Base-by-base conservation (phyloP, 2,797 vertebrate species). In the Myotis vivesi region DNA sequence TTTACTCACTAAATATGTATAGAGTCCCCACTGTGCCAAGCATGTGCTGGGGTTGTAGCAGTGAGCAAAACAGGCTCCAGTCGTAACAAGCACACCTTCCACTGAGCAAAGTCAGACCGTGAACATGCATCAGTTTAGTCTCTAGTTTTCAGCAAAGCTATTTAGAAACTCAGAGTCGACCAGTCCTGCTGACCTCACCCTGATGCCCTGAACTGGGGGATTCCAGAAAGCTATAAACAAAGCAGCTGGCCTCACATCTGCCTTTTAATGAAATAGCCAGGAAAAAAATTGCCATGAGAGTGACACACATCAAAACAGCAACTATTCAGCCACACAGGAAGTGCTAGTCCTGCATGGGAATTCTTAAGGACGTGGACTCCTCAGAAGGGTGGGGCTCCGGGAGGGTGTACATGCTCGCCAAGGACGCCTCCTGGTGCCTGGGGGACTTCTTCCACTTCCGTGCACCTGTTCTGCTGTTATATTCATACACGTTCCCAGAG, bases 391-490 rank as follows among this genome's bases (percentile, higher is more conserved):
- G 33, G 2, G 73, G 59, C 51, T 95, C 86, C 1, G 83, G 75
- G 57, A 93, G n/a, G 15, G 28, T 22, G 6, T 44, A 25, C 12
- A 68, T 88, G 44, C 36, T 75, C 20, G 19, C 64, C 53, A 69
- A 7, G 38, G 69, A n/a, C 10, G 81, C 93, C 51, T 71, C 86
- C 4, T 36, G 89, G 41, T 49, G 25, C 19, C 30, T 30, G 15
- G 93, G 82, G 9, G 23, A 17, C 68, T 88, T 91, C 95, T 98
- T 98, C 97, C 97, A 97, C 25, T 96, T 97, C 19, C 97, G 97
- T 73, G 98, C 96, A 23, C 98, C 98, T 12, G 97, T 98, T 88
- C 97, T 97, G 93, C 95, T 98, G 95, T 98, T 98, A 82, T 97
- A 98, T 51, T 97, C 82, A 25, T 98, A 98, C 13, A 96, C 77